Evolutionary conservation across 2,113 vertebrate genomes (phyloP), one percentile per base, ranked within the genome.

Genomic region (Calidris pugnax): DNA sequence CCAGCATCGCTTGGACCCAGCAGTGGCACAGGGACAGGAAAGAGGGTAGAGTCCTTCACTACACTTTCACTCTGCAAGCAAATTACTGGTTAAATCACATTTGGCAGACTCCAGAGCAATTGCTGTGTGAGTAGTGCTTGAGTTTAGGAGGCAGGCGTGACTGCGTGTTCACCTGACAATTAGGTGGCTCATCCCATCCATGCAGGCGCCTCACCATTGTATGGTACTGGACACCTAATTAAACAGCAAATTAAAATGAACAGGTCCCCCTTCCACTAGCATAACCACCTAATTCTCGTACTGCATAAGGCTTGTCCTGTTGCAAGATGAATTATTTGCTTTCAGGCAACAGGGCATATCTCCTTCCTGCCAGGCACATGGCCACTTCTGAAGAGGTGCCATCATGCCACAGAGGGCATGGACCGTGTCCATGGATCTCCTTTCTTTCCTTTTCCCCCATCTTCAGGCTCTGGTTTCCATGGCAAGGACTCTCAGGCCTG

Each of bases 191-290:
- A 17, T 73, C 71, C 74, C 67, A 87, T 69, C 69, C 85, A 57
- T 69, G 55, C n/a, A 55, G 55, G 66, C 3, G 1, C 75, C 62
- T 87, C 71, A 59, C 62, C 55, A 20, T 9, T 92, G 51, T 77
- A 26, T 41, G n/a, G 43, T 33, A 56, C 13, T 57, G 71, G 89
- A 48, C 81, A 96, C 28, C 45, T 83, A 94, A 94, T 95, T 93
- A 91, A 94, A 94, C 71, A 87, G 32, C 50, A 87, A 94, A 95
- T 91, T 59, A 60, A 75, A 81, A 88, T 39, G 20, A 90, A 93
- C n/a, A 69, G 33, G 17, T 45, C 7, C 27, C 33, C n/a, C 18
- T 82, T 75, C 43, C 69, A 48, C 24, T 33, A 55, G 45, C 51
- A 68, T 33, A 87, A 28, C 32, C 33, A 43, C 33, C 56, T 64